Conservation (phyloP, 2,113 vertebrate genomes). For the Microtus oregoni region DNA sequence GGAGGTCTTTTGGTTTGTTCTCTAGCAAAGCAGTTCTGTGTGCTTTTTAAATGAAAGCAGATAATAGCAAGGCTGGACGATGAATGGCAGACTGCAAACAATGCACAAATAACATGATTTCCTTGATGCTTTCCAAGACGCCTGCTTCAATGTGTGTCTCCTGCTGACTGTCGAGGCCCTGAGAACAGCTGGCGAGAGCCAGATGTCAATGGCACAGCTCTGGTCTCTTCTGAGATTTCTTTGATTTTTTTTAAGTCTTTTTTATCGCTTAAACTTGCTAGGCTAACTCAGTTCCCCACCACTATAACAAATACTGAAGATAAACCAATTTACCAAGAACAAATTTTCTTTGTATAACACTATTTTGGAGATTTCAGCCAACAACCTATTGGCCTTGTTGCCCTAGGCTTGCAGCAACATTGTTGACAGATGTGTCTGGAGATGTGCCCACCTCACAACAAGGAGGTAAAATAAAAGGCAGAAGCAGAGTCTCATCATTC, state of each 20-base stretch:
- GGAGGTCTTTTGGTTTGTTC: slow-evolving; percentile 10
- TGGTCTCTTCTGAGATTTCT: not conserved
- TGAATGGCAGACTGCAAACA: slow-evolving; percentile 24
- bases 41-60: slow-evolving; percentile 59
- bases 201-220: not conserved
- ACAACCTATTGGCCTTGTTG: not conserved
- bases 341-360: not conserved
- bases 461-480: not conserved
- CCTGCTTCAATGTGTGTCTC: not conserved
- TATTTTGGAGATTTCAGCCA: not conserved
- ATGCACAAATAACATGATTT: not conserved
- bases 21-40: slow-evolving; percentile 41
- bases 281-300: not conserved
- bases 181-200: slow-evolving; percentile 20
- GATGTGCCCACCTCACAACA: not conserved
- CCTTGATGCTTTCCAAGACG: not conserved
- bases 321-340: not conserved
- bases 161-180: not conserved
- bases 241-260: not conserved
- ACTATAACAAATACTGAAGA: not conserved
- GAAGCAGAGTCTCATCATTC: not conserved
- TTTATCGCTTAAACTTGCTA: not conserved
- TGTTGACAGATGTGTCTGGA: too few relatives aligned
- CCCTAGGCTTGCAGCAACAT: not conserved
- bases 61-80: not conserved